A percentile compares a stretch with the other conserved stretches of the same genome.
These are phyloP conservation scores for Eilema caniola DNA, from an alignment of 2,888 invertebrate genomes.

Conservation along the genomic window DNA sequence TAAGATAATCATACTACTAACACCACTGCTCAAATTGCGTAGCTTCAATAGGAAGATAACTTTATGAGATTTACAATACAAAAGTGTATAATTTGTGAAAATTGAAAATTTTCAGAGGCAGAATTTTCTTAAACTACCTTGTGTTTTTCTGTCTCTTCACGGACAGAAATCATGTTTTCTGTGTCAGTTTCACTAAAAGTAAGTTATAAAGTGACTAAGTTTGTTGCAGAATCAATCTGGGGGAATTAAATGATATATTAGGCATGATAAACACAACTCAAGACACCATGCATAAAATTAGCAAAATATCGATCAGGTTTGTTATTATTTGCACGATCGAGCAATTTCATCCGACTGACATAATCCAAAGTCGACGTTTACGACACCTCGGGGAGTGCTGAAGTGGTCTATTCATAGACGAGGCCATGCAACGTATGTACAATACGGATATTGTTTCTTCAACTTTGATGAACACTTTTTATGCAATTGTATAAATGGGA, in stretches of 20 bases:
- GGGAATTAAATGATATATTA: neutral
- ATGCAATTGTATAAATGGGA: neutral
- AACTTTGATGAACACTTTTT: conserved; percentile 7
- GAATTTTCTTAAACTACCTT: too few relatives aligned
- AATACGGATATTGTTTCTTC: conserved; percentile 34
- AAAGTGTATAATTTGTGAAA: too few relatives aligned
- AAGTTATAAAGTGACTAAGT: too few relatives aligned
- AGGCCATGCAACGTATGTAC: conserved; percentile 12
- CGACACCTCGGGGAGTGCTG: conserved; percentile 24
- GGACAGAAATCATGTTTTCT: too few relatives aligned
- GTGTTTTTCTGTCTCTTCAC: too few relatives aligned
- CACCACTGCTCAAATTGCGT: too few relatives aligned
- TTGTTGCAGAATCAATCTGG: too few relatives aligned
- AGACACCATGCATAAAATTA: neutral
- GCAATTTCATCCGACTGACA: conserved; percentile 15
- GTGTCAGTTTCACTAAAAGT: too few relatives aligned
- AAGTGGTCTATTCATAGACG: conserved; percentile 27
- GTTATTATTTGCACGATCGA: conserved; percentile 20
- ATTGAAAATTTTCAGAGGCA: too few relatives aligned
- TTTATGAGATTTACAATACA: too few relatives aligned
- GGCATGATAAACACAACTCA: neutral
- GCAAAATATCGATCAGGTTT: conserved; percentile 10
- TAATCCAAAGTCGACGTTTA: conserved; percentile 25
- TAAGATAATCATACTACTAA: too few relatives aligned
- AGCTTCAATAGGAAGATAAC: too few relatives aligned